Evolutionary conservation across 2,888 invertebrate species (phyloP).

Genomic region (Notodonta ziczac): DNA sequence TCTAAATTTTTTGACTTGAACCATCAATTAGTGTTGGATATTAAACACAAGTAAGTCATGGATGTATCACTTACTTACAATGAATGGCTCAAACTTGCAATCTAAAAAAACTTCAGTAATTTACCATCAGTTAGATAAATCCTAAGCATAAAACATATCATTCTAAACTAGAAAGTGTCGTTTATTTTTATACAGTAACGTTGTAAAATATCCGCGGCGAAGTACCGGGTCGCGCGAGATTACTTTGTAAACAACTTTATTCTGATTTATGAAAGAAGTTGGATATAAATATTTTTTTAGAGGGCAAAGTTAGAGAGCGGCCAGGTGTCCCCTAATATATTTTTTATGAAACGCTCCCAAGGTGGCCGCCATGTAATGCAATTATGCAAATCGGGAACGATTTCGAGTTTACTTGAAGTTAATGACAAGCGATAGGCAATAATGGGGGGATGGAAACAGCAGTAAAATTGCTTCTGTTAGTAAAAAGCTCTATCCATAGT

Average conservation of each 20-base stretch:
- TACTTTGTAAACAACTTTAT: constrained; percentile 82
- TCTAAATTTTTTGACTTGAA: no score
- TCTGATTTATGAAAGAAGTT: constrained; percentile 82
- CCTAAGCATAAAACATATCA: constrained; percentile 26
- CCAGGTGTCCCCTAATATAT: constrained; percentile 80
- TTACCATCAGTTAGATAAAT: constrained; percentile 15
- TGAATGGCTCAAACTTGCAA: not conserved
- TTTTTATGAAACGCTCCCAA: constrained; percentile 66
- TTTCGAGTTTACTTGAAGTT: constrained; percentile 41
- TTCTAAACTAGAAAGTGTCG: constrained; percentile 43
- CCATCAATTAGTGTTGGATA: no score
- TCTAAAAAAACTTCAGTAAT: constrained; percentile 16
- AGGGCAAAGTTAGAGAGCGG: constrained; percentile 70
- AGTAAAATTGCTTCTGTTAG: no score
- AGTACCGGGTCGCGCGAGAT: constrained; percentile 64
- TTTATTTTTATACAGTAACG: constrained; percentile 49
- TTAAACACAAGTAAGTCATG: no score
- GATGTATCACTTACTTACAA: no score
- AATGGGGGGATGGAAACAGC: not conserved
- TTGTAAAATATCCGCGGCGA: constrained; percentile 44
- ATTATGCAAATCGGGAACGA: constrained; percentile 75
- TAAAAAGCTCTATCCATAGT: no score
- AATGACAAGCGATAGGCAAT: constrained; percentile 45
- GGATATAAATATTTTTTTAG: constrained; percentile 78
- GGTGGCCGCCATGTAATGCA: constrained; percentile 58